Base-by-base conservation (phyloP, 2,888 invertebrate genomes). In the Vesta saturnalis region DNA sequence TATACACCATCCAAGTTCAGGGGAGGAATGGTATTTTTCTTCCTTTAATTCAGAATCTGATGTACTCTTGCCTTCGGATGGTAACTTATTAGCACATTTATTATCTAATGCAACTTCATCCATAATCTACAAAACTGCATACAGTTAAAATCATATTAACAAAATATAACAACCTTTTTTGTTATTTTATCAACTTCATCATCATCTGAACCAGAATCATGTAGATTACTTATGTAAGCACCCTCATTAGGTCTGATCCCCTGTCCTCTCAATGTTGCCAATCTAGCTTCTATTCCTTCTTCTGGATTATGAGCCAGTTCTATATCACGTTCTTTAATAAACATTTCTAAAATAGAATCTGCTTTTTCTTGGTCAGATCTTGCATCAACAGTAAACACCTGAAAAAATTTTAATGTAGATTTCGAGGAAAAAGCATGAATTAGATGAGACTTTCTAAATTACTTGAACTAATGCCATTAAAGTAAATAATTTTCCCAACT, bases 1-100 rank as follows among this genome's bases (percentile, higher is more conserved):
- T 73, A 92, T 91, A 84, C 96, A 96, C 87, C 93, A 93, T 1
- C 93, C 93, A 54, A 94, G 84, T 78, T 93, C 92, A 1, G 81
- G 80, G 4, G 80, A 78, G 1, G 75, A 60, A 58, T 43, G 49
- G 16, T 61, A 56, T 43, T 71, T 65, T 61, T 66, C 67, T 46
- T 62, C 57, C 21, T 60, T n/a, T 46, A 47, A 35, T 52, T 64
- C 64, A 46, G 66, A 39, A 16, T 63, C 16, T 12, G 59, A 35
- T n/a, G 15, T 12, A 10, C 47, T 35, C 14, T 46, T n/a, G n/a
- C n/a, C n/a, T n/a, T n/a, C n/a, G n/a, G n/a, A n/a, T n/a, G n/a
- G 18, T 23, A 60, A 22, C 39, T 22, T 5, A 39, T 47, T 59
- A 19, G 80, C 75, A 73, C 80, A 83, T 72, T 83, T 83, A 46